Evolutionary conservation across 2,113 vertebrate genomes (phyloP), one percentile per base, ranked within the genome.

Genomic region (Verasper variegatus): DNA sequence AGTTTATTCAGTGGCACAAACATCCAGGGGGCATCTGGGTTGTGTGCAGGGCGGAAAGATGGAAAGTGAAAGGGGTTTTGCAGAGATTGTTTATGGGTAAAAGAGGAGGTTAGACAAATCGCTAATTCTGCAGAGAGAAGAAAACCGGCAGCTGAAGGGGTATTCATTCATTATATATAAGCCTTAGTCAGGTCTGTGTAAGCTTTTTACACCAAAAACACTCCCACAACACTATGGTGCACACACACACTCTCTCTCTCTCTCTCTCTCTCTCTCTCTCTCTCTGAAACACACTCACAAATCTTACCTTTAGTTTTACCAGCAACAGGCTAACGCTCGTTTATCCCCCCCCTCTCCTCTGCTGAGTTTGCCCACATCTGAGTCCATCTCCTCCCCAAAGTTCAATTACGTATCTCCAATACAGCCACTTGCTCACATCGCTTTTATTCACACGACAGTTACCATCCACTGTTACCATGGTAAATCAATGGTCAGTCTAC

Each of bases 161-260:
- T 63, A 27, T 88, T 90, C 86, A 90, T 92, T 91, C 85, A 93
- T 93, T 90, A 90, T 90, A 88, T 85, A 89, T 88, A 75, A 91
- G 79, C 79, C 89, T 88, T 85, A 70, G 66, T 91, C 81, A 86
- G 87, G 88, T 86, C 83, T 90, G 74, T 84, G 89, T 89, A 85
- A 85, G 83, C 85, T 75, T 89, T 87, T 89, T 84, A 78, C 60
- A 80, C 85, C 80, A 70, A 83, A 90, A 84, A 85, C 77, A 78
- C 72, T 62, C 74, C 78, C 78, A 66, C 68, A 24, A 62, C 59
- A 62, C 35, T 1, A 37, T 1, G 0, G 26, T 37, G 45, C 62
- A 60, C 65, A 63, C 47, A 2, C 73, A 70, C 8, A 6, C 56
- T 72, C 71, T 75, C 65, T 76, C 27, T 27, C 26, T 2, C 26